phyloP scores from a whole-genome alignment of 2,888 invertebrate species.

The Sicus ferrugineus region DNA sequence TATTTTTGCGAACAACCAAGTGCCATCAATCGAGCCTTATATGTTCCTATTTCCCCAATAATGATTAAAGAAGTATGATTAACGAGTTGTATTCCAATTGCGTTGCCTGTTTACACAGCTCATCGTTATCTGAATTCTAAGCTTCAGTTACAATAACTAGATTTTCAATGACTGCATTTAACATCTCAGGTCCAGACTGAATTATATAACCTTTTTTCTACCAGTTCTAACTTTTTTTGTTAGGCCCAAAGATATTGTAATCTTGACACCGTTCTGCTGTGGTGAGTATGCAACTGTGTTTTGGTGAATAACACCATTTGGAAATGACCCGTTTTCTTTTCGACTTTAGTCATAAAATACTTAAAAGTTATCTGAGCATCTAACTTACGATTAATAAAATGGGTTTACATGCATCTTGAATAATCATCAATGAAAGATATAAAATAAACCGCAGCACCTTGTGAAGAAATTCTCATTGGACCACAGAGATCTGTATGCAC shows the following conservation, averaged over 20 bases:
- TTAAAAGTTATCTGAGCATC: too few relatives aligned
- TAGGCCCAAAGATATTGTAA: background rate
- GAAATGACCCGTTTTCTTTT: background rate
- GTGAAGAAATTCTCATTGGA: too few relatives aligned
- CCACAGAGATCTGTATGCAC: too few relatives aligned
- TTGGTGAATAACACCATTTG: background rate
- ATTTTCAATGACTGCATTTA: slow-evolving; percentile 34
- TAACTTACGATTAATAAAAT: too few relatives aligned
- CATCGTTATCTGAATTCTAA: slow-evolving; percentile 31
- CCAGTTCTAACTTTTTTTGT: background rate
- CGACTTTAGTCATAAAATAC: background rate
- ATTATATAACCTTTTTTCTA: slow-evolving; percentile 19
- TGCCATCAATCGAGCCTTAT: slow-evolving; percentile 36
- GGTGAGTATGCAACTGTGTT: too few relatives aligned
- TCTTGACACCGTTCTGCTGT: too few relatives aligned
- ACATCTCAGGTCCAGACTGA: slow-evolving; percentile 20
- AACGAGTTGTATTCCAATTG: slow-evolving; percentile 33
- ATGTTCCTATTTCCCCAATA: slow-evolving; percentile 36
- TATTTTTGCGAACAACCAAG: slow-evolving; percentile 39
- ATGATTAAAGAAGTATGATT: slow-evolving; percentile 38
- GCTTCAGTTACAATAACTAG: slow-evolving; percentile 30
- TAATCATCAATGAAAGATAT: too few relatives aligned
- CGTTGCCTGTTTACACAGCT: slow-evolving; percentile 32
- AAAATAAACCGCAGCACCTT: too few relatives aligned
- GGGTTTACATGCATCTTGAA: too few relatives aligned